These are phyloP conservation scores for Poicephalus gulielmi DNA, from an alignment of 2,113 vertebrate genomes.

Conservation along the genomic window DNA sequence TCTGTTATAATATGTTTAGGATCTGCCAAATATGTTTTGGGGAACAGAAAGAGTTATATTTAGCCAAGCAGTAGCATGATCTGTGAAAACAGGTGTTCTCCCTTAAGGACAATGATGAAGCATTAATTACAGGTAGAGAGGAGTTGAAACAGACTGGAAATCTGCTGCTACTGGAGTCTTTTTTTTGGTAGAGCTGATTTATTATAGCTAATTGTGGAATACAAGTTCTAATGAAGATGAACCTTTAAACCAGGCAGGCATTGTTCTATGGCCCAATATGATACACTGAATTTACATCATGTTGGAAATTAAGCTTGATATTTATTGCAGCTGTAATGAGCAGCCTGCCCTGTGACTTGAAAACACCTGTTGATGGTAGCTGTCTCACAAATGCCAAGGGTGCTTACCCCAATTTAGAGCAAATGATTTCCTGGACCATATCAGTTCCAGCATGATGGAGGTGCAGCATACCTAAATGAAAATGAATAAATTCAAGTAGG, in stretches of 20 bases:
- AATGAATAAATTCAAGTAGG: neutral
- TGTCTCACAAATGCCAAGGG: neutral
- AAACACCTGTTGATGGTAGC: neutral
- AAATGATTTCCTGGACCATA: constrained; percentile 2
- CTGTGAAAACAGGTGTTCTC: constrained; percentile 61
- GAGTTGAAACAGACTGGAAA: constrained; percentile 3
- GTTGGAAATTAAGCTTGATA: constrained; percentile 13
- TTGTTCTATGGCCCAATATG: neutral
- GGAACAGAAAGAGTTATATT: neutral
- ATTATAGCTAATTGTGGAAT: neutral
- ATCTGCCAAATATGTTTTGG: constrained; percentile 16
- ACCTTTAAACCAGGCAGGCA: neutral
- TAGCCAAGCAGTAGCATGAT: constrained; percentile 32
- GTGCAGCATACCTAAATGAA: neutral
- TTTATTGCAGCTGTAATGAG: neutral
- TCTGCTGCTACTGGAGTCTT: neutral
- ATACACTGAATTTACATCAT: neutral
- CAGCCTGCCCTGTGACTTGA: constrained; percentile 23
- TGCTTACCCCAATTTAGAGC: neutral
- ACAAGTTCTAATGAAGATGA: constrained; percentile 40
- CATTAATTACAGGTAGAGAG: constrained; percentile 61
- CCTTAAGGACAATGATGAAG: constrained; percentile 47
- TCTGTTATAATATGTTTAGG: neutral
- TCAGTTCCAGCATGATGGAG: neutral
- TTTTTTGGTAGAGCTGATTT: constrained; percentile 7